Conservation (phyloP, 2,797 vertebrate genomes). For the Melanotaenia boesemani region DNA sequence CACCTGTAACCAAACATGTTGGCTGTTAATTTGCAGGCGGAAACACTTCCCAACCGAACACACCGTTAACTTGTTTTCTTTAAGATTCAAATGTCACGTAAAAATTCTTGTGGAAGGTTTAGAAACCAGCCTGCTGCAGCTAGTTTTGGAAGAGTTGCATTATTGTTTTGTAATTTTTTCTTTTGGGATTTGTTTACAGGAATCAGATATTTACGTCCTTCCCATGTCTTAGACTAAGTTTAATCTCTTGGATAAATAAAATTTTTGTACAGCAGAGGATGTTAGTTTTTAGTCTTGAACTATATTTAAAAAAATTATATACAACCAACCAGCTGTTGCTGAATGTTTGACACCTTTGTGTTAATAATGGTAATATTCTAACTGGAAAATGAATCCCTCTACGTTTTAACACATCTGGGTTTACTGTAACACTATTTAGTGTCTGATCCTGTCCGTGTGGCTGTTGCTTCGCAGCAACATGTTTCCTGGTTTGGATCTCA, state of each 20-base stretch:
- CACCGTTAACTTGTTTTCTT: neutral
- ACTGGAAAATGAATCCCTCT: no score
- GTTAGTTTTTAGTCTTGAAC: neutral
- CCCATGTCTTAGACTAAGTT: neutral
- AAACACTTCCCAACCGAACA: neutral
- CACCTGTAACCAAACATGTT: no score
- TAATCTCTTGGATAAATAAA: neutral
- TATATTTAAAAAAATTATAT: neutral
- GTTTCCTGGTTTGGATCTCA: no score
- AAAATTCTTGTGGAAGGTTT: neutral
- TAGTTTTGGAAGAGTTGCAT: neutral
- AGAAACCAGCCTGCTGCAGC: neutral
- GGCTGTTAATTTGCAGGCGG: no score
- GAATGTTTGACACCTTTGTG: no score
- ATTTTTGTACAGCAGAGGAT: neutral
- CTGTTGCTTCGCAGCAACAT: no score
- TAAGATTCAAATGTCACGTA: neutral
- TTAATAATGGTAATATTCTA: no score
- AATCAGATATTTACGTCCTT: neutral
- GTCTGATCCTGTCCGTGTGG: no score
- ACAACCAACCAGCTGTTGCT: no score
- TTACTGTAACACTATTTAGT: no score
- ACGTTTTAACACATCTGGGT: no score
- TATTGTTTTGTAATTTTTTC: neutral
- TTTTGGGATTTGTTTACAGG: neutral